Evolutionary conservation across 2,797 vertebrate species (phyloP), one percentile per base, ranked within the genome.

Genomic region (Dallia pectoralis): DNA sequence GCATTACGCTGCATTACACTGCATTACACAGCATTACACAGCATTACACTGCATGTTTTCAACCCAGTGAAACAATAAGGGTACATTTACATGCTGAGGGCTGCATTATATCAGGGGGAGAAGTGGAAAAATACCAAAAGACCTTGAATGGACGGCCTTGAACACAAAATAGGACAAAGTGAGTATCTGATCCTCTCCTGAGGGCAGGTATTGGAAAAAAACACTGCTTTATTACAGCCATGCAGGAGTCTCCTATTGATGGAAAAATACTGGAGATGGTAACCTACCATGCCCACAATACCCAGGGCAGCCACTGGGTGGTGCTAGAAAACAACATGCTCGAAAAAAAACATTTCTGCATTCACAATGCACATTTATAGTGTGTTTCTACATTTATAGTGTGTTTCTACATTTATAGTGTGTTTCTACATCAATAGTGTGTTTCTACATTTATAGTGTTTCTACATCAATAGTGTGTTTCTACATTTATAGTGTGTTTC

Each of bases 311-410:
- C 61, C 74, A 79, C 81, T 40, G n/a, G 49, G 33, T 27, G 7
- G 71, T 29, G 66, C 29, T 36, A 29, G 49, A 69, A 11, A 51
- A 5, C 65, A 61, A 53, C 89, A 88, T 90, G 88, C 88, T 83
- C 16, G 29, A 27, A 5, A 30, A 48, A 30, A n/a, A n/a, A 33
- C 32, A 2, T 40, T 40, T 40, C 6, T 40, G 9, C 36, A 40
- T 40, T 40, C 36, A 40, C 9, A 40, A 5, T 40, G 36, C 9
- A 40, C 33, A 40, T 40, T 40, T 9, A 36, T 7, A 40, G 36
- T 40, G 36, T 40, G 9, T 6, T 40, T 40, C 36, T 40, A 40
- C 36, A 7, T 18, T 53, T 7, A 53, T 11, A 19, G 48, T 22
- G 32, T 36, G 67, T 40, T 40, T 40, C 36, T 40, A 40, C 1